Conservation (phyloP, 2,888 invertebrate genomes). For the Cheiracanthium punctorium region DNA sequence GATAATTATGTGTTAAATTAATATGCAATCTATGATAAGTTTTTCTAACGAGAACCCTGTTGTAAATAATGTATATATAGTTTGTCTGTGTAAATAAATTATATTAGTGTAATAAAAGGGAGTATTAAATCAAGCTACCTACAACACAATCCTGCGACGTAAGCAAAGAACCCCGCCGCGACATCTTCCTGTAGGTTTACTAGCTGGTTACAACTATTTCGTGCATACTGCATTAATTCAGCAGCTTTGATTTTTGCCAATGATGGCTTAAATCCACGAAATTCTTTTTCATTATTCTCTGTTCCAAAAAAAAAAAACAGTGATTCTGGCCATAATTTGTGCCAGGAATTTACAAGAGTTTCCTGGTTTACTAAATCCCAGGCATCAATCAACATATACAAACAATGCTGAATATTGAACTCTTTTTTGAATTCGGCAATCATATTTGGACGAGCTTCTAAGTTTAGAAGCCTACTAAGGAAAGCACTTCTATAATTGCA, state of each 20-base stretch:
- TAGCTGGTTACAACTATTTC: too few relatives aligned
- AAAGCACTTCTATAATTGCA: constrained; percentile 9
- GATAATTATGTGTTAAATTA: too few relatives aligned
- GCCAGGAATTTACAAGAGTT: neutral
- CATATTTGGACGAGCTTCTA: neutral
- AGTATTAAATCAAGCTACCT: too few relatives aligned
- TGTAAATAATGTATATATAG: too few relatives aligned
- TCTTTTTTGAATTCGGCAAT: neutral
- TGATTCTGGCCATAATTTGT: neutral
- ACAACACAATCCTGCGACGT: too few relatives aligned
- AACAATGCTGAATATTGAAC: neutral
- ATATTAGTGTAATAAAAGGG: too few relatives aligned
- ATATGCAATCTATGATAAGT: too few relatives aligned
- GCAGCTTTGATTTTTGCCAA: constrained; percentile 10
- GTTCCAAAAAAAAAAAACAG: neutral
- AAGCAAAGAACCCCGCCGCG: too few relatives aligned
- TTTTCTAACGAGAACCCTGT: too few relatives aligned
- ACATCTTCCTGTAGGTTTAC: neutral
- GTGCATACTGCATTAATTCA: neutral
- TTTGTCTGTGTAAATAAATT: too few relatives aligned
- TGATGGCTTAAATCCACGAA: neutral
- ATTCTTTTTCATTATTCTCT: neutral
- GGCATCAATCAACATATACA: neutral
- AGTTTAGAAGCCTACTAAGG: neutral
- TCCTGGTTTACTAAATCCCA: neutral